phyloP scores from a whole-genome alignment of 2,888 invertebrate species.

The Hirtodrosophila histrioides region DNA sequence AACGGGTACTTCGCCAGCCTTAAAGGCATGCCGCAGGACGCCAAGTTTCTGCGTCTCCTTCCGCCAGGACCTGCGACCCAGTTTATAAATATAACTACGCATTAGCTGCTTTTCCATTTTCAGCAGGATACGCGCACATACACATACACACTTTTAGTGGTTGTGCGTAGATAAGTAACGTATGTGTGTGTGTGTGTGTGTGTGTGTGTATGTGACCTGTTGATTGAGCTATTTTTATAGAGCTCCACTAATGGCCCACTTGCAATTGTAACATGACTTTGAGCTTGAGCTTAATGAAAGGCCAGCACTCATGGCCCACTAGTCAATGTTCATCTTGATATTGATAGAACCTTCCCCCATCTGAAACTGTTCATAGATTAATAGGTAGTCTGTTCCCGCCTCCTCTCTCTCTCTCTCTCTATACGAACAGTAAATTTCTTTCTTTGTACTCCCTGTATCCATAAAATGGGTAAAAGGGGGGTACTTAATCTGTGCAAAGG shows the following conservation, averaged over 20 bases:
- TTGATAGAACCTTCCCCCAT: constrained; percentile 19
- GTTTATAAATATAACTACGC: constrained; percentile 68
- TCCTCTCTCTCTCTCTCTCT: neutral
- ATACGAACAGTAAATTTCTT: too few relatives aligned
- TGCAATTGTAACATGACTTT: constrained; percentile 20
- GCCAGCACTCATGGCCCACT: constrained; percentile 1
- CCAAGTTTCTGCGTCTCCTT: constrained; percentile 1
- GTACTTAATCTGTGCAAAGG: too few relatives aligned
- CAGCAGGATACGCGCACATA: constrained; percentile 15
- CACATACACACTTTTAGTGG: neutral
- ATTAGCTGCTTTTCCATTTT: constrained; percentile 41
- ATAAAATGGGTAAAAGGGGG: too few relatives aligned
- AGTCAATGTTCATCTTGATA: constrained; percentile 17
- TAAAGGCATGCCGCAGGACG: constrained; percentile 2
- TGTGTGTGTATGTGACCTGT: constrained; percentile 52
- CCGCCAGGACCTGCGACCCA: neutral
- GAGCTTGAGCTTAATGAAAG: constrained; percentile 28
- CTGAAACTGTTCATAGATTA: constrained; percentile 17
- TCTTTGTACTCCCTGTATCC: too few relatives aligned
- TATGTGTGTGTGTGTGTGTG: neutral
- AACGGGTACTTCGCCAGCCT: too few relatives aligned
- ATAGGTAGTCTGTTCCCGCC: too few relatives aligned
- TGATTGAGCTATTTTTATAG: constrained; percentile 46
- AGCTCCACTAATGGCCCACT: neutral
- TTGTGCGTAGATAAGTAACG: constrained; percentile 1